Conservation (phyloP, 2,113 vertebrate species). For the Narcine bancroftii region DNA sequence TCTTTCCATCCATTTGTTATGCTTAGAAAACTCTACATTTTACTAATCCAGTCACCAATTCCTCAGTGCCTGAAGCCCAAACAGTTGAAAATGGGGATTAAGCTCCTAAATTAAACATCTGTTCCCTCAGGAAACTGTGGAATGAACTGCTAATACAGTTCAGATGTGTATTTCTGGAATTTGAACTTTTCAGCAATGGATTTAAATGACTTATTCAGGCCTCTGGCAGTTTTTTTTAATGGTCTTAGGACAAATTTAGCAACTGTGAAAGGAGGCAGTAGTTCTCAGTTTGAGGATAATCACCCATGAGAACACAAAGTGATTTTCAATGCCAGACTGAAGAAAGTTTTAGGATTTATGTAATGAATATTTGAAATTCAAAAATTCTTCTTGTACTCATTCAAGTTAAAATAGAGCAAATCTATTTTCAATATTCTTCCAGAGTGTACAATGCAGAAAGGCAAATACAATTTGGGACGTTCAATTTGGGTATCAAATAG, state of each 20-base stretch:
- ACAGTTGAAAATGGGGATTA: constrained; percentile 36
- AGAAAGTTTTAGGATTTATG: neutral
- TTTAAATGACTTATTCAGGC: constrained; percentile 36
- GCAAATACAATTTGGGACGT: neutral
- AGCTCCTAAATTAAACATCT: constrained; percentile 35
- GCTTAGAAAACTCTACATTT: constrained; percentile 5
- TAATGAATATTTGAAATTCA: neutral
- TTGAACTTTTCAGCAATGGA: constrained; percentile 30
- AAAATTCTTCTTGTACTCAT: neutral
- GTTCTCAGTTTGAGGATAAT: neutral
- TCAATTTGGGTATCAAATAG: neutral
- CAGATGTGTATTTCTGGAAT: constrained; percentile 31
- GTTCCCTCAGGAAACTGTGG: constrained; percentile 30
- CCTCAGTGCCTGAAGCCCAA: constrained; percentile 5
- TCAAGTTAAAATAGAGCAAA: neutral
- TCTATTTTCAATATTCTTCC: neutral
- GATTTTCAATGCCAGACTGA: neutral
- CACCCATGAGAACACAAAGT: neutral
- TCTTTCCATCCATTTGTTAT: constrained; percentile 31
- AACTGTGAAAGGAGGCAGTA: neutral
- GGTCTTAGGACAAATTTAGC: neutral
- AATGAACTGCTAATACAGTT: constrained; percentile 34
- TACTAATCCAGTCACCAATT: constrained; percentile 27
- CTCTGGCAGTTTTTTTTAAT: neutral
- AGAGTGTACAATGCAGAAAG: neutral